Conservation (phyloP, 2,113 vertebrate species). For the Spea bombifrons region DNA sequence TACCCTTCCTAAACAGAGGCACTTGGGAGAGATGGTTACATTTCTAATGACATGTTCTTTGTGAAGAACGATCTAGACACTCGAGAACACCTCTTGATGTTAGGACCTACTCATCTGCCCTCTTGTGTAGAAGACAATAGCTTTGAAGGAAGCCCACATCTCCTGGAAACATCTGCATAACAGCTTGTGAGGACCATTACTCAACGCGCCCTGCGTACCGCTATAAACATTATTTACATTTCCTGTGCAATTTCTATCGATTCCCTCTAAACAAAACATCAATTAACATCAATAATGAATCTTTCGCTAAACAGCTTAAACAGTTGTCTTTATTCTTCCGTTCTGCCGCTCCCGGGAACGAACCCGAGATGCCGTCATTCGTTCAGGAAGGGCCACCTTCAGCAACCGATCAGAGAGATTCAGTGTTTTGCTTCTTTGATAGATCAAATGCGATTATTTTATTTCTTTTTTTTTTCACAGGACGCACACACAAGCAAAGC, state of each 20-base stretch:
- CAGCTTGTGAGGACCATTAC: no score
- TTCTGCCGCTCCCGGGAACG: constrained; percentile 6
- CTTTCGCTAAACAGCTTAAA: neutral
- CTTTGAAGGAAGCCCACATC: no score
- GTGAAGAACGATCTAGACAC: no score
- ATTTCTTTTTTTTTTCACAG: constrained; percentile 15
- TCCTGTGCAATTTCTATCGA: neutral
- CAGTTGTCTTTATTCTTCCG: neutral
- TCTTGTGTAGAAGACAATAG: no score
- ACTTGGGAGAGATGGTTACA: no score
- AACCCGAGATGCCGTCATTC: constrained; percentile 16
- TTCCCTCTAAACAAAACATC: neutral
- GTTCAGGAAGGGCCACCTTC: constrained; percentile 31
- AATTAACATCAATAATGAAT: neutral
- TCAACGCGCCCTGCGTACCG: no score
- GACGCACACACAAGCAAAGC: constrained; percentile 30
- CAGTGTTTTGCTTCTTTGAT: constrained; percentile 30
- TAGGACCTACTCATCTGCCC: no score
- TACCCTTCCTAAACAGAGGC: no score
- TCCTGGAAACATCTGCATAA: no score
- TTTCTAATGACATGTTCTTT: no score
- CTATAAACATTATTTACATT: no score
- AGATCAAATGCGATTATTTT: constrained; percentile 30
- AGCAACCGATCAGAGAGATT: constrained; percentile 43
- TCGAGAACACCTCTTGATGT: no score